Base-by-base conservation (phyloP, 1,140 invertebrate genomes). In the Drosophila tsacasi region DNA sequence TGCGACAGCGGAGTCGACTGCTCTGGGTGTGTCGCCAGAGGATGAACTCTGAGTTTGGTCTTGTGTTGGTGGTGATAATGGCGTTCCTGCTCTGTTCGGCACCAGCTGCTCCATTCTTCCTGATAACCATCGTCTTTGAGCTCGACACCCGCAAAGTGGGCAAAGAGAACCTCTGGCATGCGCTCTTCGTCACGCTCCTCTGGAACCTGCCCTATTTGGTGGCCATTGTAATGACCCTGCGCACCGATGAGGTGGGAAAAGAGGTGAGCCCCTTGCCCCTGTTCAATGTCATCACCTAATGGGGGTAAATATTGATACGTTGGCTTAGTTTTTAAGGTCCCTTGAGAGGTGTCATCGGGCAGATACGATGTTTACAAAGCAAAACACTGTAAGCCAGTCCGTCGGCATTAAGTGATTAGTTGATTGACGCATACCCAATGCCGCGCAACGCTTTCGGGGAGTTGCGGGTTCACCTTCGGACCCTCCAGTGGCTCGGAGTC, bases 1-100 rank as follows among this genome's bases (percentile, higher is more conserved):
- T 85, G 27, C 37, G 50, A 23, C 78, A 77, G 19, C 64, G 81
- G 3, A 71, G 64, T 75, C 74, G 69, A 2, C 25, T 90, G 15
- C 68, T 91, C 1, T 49, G 60, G 37, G 40, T 91, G 52, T 91
- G 81, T 55, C 60, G 64, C 15, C 55, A 80, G 17, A 44, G 83
- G 23, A 32, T 91, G 27, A 91, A 67, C 72, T 64, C 47, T n/a
- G 61, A 35, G 10, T 83, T 89, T 44, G 89, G 89, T 1, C 30
- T 77, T 3, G 44, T 83, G 0, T 30, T 89, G 44, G 46, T 63
- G 17, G 2, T 78, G 7, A 80, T 91, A 19, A 68, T 75, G 47
- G 79, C 69, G 5, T 78, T 62, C 65, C 27, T 72, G 5, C 52
- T 87, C 2, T 30, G 79, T 39, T 72, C 71, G 6, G 55, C 73